A percentile compares a stretch with the other conserved stretches of the same genome.
phyloP scores from a whole-genome alignment of 2,888 invertebrate species.

The Sepioteuthis lessoniana region DNA sequence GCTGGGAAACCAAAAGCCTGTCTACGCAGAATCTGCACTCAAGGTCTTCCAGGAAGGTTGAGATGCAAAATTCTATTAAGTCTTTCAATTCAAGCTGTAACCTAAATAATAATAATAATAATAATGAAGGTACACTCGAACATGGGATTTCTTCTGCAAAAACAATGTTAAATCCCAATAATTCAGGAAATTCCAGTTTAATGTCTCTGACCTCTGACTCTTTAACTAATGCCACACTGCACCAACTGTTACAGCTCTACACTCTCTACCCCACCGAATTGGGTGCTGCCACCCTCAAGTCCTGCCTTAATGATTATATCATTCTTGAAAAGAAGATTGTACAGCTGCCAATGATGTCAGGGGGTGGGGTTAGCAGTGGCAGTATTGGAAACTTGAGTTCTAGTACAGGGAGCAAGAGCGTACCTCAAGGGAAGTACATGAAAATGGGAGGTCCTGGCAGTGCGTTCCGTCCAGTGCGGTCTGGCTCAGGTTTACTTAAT shows the following conservation, averaged over 20 bases:
- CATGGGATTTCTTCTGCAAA: background rate
- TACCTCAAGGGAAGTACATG: constrained; percentile 59
- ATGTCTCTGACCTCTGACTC: background rate
- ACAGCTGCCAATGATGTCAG: background rate
- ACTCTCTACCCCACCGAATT: constrained; percentile 35
- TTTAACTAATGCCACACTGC: constrained; percentile 8
- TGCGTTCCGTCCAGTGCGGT: constrained; percentile 63
- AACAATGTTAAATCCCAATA: background rate
- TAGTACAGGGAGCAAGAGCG: background rate
- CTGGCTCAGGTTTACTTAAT: background rate
- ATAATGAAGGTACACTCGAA: too few relatives aligned
- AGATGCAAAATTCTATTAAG: background rate
- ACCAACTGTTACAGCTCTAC: constrained; percentile 42
- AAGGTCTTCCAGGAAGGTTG: constrained; percentile 39
- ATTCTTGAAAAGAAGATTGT: constrained; percentile 36
- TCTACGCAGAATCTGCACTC: constrained; percentile 40
- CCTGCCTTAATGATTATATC: constrained; percentile 12
- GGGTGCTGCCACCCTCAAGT: background rate
- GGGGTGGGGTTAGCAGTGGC: background rate
- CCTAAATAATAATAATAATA: background rate
- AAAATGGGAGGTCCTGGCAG: constrained; percentile 65
- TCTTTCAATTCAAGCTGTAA: background rate
- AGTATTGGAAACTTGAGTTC: background rate
- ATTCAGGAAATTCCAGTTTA: background rate
- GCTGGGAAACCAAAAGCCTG: constrained; percentile 39